Evolutionary conservation across 2,888 invertebrate genomes (phyloP).

Genomic region (Carterocephalus palaemon): DNA sequence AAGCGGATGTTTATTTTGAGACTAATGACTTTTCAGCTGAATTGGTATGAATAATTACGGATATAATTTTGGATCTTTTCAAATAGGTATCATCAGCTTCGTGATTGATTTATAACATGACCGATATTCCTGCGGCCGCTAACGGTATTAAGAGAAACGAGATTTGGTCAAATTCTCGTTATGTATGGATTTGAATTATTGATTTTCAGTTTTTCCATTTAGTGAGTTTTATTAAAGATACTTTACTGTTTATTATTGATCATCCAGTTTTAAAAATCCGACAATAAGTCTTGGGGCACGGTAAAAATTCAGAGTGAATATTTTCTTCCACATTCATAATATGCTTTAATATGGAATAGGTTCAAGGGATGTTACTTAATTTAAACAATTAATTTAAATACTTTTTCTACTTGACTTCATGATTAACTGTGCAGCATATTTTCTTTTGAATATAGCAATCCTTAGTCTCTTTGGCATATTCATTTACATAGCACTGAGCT

Average conservation of each 20-base stretch:
- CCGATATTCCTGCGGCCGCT: conserved; percentile 38
- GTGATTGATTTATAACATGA: conserved; percentile 53
- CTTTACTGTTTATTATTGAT: too few species aligned
- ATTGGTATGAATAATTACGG: conserved; percentile 25
- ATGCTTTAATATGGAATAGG: too few species aligned
- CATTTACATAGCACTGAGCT: conserved; percentile 53
- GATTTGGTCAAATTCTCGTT: conserved; percentile 16
- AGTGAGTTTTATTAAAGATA: too few species aligned
- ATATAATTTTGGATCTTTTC: conserved; percentile 42
- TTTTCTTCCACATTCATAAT: too few species aligned
- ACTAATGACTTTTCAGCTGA: conserved; percentile 22
- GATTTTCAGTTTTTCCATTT: too few species aligned
- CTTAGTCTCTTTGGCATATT: conserved; percentile 44
- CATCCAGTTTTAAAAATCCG: too few species aligned
- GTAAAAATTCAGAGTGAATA: too few species aligned
- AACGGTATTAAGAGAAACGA: conserved; percentile 23
- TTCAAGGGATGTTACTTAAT: too few species aligned
- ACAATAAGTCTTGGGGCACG: too few species aligned
- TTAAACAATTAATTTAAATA: too few species aligned
- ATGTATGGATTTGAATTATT: neutral
- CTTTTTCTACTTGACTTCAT: too few species aligned
- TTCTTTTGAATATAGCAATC: conserved; percentile 40
- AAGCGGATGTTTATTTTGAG: conserved; percentile 21
- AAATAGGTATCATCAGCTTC: conserved; percentile 46
- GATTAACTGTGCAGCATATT: too few species aligned